These are phyloP conservation scores for Gnathonemus longibarbis DNA, from an alignment of 2,113 vertebrate species.

Conservation along the genomic window DNA sequence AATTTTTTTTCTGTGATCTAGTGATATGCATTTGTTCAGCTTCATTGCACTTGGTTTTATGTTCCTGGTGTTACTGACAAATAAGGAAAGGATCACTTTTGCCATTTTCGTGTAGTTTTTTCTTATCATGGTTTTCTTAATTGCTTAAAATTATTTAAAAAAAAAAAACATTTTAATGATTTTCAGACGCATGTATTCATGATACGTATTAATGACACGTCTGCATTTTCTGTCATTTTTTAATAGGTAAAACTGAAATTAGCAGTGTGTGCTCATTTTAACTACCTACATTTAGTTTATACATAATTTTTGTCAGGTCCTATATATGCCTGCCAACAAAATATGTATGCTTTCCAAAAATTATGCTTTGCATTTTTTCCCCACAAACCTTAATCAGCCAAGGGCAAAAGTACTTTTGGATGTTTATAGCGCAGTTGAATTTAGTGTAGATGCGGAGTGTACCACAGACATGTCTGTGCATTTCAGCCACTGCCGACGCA, in stretches of 20 bases:
- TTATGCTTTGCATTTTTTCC: not conserved
- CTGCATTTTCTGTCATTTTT: not conserved
- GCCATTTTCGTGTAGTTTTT: not conserved
- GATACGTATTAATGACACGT: not conserved
- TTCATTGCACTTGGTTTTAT: not conserved
- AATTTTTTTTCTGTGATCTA: slow-evolving; percentile 42
- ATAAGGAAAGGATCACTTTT: not conserved
- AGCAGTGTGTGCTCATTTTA: not conserved
- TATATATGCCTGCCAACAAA: not conserved
- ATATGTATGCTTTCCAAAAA: not conserved
- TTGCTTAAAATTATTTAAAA: not conserved
- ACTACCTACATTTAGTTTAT: not conserved
- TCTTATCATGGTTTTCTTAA: not conserved
- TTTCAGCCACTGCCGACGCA: not conserved
- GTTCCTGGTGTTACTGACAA: not conserved
- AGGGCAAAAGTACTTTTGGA: not conserved
- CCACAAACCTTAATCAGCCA: not conserved
- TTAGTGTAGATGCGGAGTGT: not conserved
- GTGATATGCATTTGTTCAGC: slow-evolving; percentile 49
- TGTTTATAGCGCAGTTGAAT: not conserved
- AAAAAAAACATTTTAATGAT: not conserved
- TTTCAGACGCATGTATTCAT: not conserved
- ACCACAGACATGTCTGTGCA: not conserved
- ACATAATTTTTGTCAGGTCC: not conserved
- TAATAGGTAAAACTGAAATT: not conserved